Conservation (phyloP, 2,797 vertebrate genomes). For the Phalanger gymnotis region DNA sequence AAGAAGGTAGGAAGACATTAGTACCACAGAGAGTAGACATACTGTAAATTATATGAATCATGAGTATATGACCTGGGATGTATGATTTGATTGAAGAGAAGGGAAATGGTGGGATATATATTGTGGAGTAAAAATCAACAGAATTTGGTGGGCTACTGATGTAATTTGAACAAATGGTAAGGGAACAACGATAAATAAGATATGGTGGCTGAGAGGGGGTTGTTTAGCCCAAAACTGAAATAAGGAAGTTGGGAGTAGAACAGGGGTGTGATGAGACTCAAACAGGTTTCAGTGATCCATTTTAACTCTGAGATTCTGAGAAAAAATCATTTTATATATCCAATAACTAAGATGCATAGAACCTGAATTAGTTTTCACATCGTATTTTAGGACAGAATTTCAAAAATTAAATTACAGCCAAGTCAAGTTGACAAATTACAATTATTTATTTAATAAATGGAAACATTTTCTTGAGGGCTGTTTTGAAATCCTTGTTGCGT, state of each 20-base stretch:
- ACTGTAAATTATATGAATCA: neutral
- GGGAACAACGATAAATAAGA: neutral
- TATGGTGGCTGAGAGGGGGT: neutral
- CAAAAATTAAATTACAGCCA: neutral
- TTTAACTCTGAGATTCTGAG: neutral
- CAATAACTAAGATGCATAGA: neutral
- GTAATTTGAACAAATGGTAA: neutral
- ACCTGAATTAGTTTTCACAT: neutral
- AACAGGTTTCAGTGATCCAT: neutral
- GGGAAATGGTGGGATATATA: neutral
- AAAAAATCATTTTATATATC: neutral
- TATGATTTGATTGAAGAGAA: neutral
- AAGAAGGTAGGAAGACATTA: neutral
- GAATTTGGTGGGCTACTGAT: neutral
- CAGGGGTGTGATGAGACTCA: neutral
- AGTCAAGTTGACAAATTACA: neutral
- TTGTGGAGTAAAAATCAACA: neutral
- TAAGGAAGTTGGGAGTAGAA: neutral
- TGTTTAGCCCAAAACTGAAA: neutral
- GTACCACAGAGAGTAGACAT: neutral
- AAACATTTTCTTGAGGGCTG: slow-evolving; percentile 24
- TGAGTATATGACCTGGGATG: neutral
- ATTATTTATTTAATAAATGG: neutral
- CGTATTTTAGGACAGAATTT: no score
- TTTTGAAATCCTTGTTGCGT: slow-evolving; percentile 55